phyloP scores from a whole-genome alignment of 1,140 invertebrate genomes.

The Mesaphorura yosii region DNA sequence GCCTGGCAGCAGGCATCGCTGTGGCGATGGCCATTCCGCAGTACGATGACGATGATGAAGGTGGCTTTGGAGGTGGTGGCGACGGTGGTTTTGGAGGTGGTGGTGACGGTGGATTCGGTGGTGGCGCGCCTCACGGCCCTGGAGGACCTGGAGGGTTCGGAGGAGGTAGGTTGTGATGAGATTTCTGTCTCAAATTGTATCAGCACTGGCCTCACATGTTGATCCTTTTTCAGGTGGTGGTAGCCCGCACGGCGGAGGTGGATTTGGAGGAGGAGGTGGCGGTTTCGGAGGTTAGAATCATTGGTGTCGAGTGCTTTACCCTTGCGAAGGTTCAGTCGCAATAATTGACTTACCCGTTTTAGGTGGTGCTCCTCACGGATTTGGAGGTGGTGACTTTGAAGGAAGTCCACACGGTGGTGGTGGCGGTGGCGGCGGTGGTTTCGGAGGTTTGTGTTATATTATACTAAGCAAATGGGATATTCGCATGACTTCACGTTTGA shows the following conservation, averaged over 20 bases:
- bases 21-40: constrained; percentile 19
- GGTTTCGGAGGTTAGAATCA: neutral
- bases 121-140: neutral
- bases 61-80: constrained; percentile 11
- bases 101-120: neutral
- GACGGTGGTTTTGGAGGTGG: constrained; percentile 4
- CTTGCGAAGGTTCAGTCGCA: too few relatives aligned
- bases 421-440: neutral
- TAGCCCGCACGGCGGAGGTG: constrained; percentile 1
- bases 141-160: neutral
- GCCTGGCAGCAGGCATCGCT: constrained; percentile 12
- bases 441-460: too few relatives aligned
- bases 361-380: too few relatives aligned
- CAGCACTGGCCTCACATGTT: neutral
- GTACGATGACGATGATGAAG: constrained; percentile 18
- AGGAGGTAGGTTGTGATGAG: neutral
- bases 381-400: constrained; percentile 6
- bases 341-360: too few relatives aligned
- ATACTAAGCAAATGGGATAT: too few relatives aligned
- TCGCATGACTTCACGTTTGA: neutral
- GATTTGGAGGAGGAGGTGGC: constrained; percentile 10
- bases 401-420: neutral
- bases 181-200: neutral
- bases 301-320: too few relatives aligned
- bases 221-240: too few relatives aligned